Evolutionary conservation across 2,113 vertebrate genomes (phyloP).

Genomic region (Carassius auratus): DNA sequence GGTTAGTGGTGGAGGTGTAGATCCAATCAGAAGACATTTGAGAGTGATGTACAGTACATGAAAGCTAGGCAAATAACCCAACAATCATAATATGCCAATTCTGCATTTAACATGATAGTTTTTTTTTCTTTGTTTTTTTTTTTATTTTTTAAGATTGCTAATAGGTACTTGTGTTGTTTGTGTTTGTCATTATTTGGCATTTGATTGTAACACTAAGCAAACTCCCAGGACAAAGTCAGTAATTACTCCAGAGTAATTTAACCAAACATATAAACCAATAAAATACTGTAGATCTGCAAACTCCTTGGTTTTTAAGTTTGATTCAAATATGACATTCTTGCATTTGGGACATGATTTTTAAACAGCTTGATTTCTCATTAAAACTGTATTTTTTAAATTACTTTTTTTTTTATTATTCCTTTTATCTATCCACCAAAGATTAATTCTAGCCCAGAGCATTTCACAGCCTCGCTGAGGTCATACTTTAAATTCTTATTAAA

Average conservation of each 20-base stretch:
- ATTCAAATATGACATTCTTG: background rate
- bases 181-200: background rate
- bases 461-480: background rate
- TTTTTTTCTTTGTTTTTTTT: too few species aligned
- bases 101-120: background rate
- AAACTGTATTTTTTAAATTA: background rate
- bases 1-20: background rate
- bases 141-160: too few species aligned
- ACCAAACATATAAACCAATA: background rate
- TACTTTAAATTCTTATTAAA: constrained; percentile 19
- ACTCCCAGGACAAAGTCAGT: background rate
- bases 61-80: background rate
- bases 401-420: too few species aligned
- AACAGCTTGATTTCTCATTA: constrained; percentile 12
- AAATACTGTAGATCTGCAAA: background rate
- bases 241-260: background rate
- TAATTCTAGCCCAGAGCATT: background rate
- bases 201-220: constrained; percentile 1
- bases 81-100: background rate
- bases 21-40: background rate
- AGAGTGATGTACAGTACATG: background rate
- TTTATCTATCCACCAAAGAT: constrained; percentile 3
- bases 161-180: too few species aligned
- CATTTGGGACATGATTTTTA: constrained; percentile 1
- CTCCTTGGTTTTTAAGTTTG: background rate